A percentile compares a stretch with the other conserved stretches of the same genome.
These are phyloP conservation scores for Rhysida immarginata DNA, from an alignment of 1,140 invertebrate species.

Conservation along the genomic window DNA sequence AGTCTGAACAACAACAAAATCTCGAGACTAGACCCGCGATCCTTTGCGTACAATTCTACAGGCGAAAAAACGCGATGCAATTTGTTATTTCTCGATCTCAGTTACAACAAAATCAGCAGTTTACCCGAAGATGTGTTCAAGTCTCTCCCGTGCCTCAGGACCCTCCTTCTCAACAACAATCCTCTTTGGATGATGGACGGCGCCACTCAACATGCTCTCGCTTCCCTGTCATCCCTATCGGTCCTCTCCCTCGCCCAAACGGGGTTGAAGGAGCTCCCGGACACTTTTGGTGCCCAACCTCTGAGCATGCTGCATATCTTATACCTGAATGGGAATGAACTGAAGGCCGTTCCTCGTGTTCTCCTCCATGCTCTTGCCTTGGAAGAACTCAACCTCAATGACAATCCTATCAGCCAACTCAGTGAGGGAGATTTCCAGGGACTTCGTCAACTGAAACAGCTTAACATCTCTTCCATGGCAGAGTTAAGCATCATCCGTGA, in stretches of 20 bases:
- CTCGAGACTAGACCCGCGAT: too few species aligned
- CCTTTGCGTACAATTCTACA: too few species aligned
- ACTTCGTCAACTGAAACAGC: neutral
- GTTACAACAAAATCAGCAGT: neutral
- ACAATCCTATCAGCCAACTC: neutral
- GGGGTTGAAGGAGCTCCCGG: neutral
- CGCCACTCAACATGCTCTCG: neutral
- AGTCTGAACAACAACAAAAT: too few species aligned
- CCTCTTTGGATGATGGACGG: too few species aligned
- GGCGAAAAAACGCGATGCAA: too few species aligned
- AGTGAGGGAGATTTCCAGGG: neutral
- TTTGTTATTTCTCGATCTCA: too few species aligned
- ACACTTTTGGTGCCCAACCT: neutral
- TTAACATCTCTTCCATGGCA: neutral
- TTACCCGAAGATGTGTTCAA: neutral
- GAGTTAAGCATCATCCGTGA: neutral
- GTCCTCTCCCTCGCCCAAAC: neutral
- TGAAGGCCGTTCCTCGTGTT: neutral
- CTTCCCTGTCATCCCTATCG: neutral
- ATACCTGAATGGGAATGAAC: neutral
- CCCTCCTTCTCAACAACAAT: neutral
- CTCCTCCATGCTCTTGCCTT: neutral
- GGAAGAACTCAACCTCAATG: neutral
- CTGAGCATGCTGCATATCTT: neutral
- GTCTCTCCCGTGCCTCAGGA: neutral